Base-by-base conservation (phyloP, 2,113 vertebrate genomes). In the Romanogobio albipinnatus region DNA sequence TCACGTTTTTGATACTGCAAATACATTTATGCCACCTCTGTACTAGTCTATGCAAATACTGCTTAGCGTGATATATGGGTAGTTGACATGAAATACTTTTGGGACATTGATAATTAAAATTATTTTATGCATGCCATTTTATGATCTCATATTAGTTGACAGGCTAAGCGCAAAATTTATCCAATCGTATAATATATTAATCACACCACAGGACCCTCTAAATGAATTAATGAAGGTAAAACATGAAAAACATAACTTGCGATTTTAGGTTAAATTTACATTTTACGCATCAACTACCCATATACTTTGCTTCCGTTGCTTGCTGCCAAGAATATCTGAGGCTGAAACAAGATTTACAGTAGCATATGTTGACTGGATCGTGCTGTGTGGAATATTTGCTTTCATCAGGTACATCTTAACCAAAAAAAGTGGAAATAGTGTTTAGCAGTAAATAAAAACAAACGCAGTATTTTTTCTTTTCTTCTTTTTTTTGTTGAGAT, bases 301-400 rank as follows among this genome's bases (percentile, higher is more conserved):
- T 36, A 19, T 36, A n/a, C n/a, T 9, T 59, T 59, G 22, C 58
- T 24, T 68, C 8, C 6, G 1, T 13, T n/a, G 19, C 43, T 47
- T 47, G 39, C 70, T 51, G 26, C 24, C 49, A 56, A 5, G 10
- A 7, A 58, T 29, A n/a, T 76, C 53, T 36, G 4, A 53, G 26
- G 8, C 73, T 76, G 73, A 79, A 71, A 10, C 1, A 3, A 68
- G 36, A 80, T 80, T 83, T 66, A 80, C 8, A 61, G 3, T 47
- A n/a, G 53, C 7, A 33, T 29, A 68, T 68, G 64, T 10, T 77
- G 39, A 81, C 58, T 49, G 19, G 8, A 76, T 33, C 10, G 2
- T 14, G 19, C 74, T 56, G 17, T 6, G 13, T 78, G 9, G 75
- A 39, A 73, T 74, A 47, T 29, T 47, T 79, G 45, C 33, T 51